Conservation (phyloP, 2,888 invertebrate species). For the Myopa tessellatipennis region DNA sequence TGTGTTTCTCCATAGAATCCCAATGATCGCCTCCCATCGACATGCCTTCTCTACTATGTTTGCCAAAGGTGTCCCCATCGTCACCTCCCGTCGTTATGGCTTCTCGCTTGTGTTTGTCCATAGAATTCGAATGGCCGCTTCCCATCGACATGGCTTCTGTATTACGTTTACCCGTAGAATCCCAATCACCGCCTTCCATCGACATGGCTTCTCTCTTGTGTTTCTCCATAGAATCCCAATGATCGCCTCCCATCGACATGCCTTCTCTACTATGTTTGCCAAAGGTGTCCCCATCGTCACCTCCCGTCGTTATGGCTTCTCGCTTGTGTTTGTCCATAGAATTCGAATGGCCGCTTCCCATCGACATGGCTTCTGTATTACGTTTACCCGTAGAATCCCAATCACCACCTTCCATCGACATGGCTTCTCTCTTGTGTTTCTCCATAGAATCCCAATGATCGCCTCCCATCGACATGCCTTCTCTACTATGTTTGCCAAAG, state of each 20-base stretch:
- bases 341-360: not conserved
- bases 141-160: not conserved
- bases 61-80: not conserved
- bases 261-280: too few species aligned
- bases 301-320: not conserved
- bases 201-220: not conserved
- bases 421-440: not conserved
- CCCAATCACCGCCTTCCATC: not conserved
- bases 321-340: not conserved
- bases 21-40: not conserved
- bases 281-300: not conserved
- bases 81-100: not conserved
- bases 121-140: not conserved
- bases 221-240: not conserved
- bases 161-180: not conserved
- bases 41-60: not conserved
- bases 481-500: too few species aligned
- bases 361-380: not conserved
- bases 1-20: not conserved
- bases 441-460: not conserved
- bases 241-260: not conserved
- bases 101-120: not conserved
- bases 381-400: not conserved
- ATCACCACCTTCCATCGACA: not conserved
- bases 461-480: too few species aligned